Conservation (phyloP, 1,140 invertebrate genomes). For the Zeugodacus cucurbitae region DNA sequence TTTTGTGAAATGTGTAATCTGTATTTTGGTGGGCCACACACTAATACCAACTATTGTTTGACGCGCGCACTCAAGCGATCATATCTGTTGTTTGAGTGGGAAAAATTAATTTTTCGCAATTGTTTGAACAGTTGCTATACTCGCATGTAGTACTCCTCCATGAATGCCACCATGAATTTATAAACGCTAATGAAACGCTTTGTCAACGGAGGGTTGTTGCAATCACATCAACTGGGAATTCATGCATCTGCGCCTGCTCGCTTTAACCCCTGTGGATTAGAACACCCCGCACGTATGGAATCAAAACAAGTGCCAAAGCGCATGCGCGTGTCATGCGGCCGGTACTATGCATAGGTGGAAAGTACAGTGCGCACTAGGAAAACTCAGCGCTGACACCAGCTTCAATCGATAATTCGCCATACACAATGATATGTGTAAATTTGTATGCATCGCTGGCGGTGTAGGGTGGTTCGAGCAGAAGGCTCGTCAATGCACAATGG, state of each 20-base stretch:
- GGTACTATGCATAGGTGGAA: not conserved
- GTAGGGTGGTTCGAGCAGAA: conserved; percentile 14
- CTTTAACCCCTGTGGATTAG: conserved; percentile 6
- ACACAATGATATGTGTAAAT: not conserved
- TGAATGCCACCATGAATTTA: not conserved
- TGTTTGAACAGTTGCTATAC: conserved; percentile 20
- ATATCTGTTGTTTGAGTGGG: conserved; percentile 8
- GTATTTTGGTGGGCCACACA: conserved; percentile 3
- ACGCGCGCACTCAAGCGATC: not conserved
- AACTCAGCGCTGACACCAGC: not conserved
- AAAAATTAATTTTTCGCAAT: conserved; percentile 22
- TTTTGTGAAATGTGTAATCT: not conserved
- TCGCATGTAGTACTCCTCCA: not conserved
- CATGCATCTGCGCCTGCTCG: conserved; percentile 16
- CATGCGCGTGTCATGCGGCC: not conserved
- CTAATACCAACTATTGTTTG: conserved; percentile 4
- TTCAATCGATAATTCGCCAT: not conserved
- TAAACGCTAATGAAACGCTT: not conserved
- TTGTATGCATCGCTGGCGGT: not conserved
- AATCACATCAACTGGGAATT: not conserved
- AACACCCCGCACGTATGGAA: not conserved
- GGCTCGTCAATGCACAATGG: not conserved
- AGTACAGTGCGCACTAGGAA: not conserved
- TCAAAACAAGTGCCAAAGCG: conserved; percentile 20
- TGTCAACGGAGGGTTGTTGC: not conserved